Conservation (phyloP, 1,140 invertebrate species). For the Oncopeltus fasciatus region DNA sequence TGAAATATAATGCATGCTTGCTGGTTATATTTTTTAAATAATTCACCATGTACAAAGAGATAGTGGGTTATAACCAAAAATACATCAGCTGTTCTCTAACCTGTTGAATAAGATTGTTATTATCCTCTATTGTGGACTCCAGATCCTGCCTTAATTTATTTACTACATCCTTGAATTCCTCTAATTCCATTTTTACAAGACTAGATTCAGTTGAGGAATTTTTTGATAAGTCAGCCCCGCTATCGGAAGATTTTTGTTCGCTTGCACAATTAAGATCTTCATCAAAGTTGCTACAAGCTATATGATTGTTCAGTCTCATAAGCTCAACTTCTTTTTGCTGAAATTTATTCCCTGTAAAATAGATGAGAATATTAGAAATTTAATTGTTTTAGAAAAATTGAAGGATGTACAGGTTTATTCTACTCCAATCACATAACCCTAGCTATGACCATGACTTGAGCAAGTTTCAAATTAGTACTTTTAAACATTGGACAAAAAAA, state of each 20-base stretch:
- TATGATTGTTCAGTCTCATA: not conserved
- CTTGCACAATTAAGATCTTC: not conserved
- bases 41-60: too few species aligned
- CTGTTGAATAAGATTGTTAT: not conserved
- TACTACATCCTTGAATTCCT: not conserved
- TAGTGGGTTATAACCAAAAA: too few species aligned
- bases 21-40: too few species aligned
- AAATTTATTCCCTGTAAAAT: not conserved
- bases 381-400: not conserved
- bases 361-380: not conserved
- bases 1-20: too few species aligned
- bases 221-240: not conserved
- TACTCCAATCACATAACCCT: too few species aligned
- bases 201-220: not conserved
- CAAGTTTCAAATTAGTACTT: too few species aligned
- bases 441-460: too few species aligned
- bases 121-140: not conserved
- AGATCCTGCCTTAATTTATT: not conserved
- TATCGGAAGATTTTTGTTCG: not conserved
- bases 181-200: not conserved
- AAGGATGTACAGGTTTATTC: too few species aligned
- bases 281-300: not conserved
- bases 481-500: too few species aligned
- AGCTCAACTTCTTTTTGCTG: not conserved
- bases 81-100: too few species aligned